Base-by-base conservation (phyloP, 2,888 invertebrate species). In the Leptura quadrifasciata region DNA sequence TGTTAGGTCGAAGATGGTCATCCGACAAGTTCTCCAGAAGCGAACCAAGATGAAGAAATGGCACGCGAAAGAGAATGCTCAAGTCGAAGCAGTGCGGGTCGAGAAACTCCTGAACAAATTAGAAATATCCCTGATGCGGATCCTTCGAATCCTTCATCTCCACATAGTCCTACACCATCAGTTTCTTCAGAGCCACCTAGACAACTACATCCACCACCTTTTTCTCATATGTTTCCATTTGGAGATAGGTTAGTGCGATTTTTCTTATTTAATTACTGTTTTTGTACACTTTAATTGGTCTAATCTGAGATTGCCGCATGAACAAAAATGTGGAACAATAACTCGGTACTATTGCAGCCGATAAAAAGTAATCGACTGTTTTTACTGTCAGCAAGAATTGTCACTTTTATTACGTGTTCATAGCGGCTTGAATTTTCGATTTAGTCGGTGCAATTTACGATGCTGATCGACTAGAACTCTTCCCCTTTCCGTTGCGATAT, bases 201-300 rank as follows among this genome's bases (percentile, higher is more conserved):
- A 84, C 91, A 85, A 86, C 86, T 81, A 86, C 88, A 89, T 18
- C 92, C 93, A 15, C 92, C 92, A 20, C 91, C 94, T n/a, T 93
- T 94, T 60, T 90, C 92, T 2, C 94, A 93, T 86, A 92, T 94
- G 85, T 94, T 94, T 88, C 93, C 94, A 47, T 92, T 92, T 81
- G 90, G 89, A 75, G 91, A 92, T 80, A 90, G 90, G 92, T 92
- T 85, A 90, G 91, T 76, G 21, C 10, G 12, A 8, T 60, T 24
- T 5, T 27, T 27, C 3, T 27, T 10, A 10, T 39, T 39, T 10
- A 39, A 10, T 10, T 31, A 31, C 4, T 31, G 31, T 31, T 31
- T n/a, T n/a, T n/a, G n/a, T n/a, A n/a, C n/a, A n/a, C n/a, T n/a
- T n/a, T n/a, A n/a, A n/a, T n/a, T n/a, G n/a, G n/a, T n/a, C n/a